phyloP scores from a whole-genome alignment of 2,113 vertebrate species.

The Trematocara macrostoma region DNA sequence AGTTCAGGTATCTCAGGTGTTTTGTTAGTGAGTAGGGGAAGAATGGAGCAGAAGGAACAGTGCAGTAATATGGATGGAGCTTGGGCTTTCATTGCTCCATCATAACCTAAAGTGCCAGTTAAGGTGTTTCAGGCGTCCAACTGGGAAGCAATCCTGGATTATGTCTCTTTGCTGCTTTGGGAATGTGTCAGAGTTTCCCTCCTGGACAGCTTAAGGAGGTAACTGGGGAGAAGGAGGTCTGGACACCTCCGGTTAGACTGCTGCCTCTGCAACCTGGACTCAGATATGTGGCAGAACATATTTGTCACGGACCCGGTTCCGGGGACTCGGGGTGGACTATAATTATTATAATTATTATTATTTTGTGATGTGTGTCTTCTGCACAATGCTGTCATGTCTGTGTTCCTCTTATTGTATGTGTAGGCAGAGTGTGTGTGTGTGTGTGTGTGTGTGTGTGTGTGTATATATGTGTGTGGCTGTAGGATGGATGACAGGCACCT shows the following conservation, averaged over 20 bases:
- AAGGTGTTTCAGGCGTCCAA: not conserved
- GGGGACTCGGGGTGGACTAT: not conserved
- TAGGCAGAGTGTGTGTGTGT: not conserved
- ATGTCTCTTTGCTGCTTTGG: not conserved
- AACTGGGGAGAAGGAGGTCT: not conserved
- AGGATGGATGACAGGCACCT: not conserved
- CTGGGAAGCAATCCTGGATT: not conserved
- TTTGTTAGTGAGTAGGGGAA: not conserved
- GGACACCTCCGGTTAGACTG: not conserved
- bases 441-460: not conserved
- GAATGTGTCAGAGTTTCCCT: not conserved
- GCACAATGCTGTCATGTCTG: not conserved
- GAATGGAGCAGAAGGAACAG: not conserved
- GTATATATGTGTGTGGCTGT: not conserved
- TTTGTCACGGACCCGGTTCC: not conserved
- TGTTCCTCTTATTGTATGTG: not conserved
- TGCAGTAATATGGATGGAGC: not conserved
- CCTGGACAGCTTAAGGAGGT: not conserved
- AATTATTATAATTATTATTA: not conserved
- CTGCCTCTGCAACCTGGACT: not conserved
- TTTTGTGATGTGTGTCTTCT: not conserved
- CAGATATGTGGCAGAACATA: not conserved
- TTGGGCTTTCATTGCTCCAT: not conserved
- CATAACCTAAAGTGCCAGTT: not conserved
- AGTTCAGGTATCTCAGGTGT: not conserved